Evolutionary conservation across 1,140 invertebrate species (phyloP).

Genomic region (Leptopilina clavipes): DNA sequence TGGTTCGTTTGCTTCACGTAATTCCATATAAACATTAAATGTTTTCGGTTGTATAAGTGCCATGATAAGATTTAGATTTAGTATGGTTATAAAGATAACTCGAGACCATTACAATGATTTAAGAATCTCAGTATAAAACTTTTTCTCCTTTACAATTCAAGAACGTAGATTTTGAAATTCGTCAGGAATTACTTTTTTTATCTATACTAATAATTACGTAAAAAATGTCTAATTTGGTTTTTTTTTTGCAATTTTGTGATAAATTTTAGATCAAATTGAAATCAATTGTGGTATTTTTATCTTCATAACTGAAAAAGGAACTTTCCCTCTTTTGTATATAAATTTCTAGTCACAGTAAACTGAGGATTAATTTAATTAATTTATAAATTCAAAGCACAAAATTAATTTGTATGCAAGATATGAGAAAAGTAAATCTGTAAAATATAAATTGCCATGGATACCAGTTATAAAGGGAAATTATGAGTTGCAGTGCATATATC

Average conservation of each 20-base stretch:
- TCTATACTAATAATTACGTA: too few relatives aligned
- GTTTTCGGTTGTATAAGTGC: slow-evolving; percentile 1
- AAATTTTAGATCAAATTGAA: too few relatives aligned
- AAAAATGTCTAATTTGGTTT: too few relatives aligned
- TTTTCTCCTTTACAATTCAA: neutral
- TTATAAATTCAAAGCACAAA: neutral
- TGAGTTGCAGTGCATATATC: slow-evolving; percentile 32
- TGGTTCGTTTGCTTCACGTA: slow-evolving; percentile 5
- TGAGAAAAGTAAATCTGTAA: slow-evolving; percentile 15
- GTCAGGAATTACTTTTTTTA: neutral
- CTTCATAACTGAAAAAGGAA: too few relatives aligned
- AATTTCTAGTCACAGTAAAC: neutral
- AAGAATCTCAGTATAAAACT: neutral
- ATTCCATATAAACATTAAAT: neutral
- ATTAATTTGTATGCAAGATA: slow-evolving; percentile 1
- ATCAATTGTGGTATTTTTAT: too few relatives aligned
- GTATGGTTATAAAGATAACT: slow-evolving; percentile 26
- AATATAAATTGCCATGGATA: slow-evolving; percentile 8
- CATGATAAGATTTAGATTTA: slow-evolving; percentile 29
- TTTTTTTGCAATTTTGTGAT: too few relatives aligned
- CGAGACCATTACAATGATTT: slow-evolving; percentile 26
- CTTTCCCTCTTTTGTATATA: too few relatives aligned
- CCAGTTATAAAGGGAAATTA: slow-evolving; percentile 32
- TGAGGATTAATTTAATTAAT: slow-evolving; percentile 12
- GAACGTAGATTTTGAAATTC: neutral